phyloP scores from a whole-genome alignment of 2,113 vertebrate genomes.

The Tachysurus vachellii region DNA sequence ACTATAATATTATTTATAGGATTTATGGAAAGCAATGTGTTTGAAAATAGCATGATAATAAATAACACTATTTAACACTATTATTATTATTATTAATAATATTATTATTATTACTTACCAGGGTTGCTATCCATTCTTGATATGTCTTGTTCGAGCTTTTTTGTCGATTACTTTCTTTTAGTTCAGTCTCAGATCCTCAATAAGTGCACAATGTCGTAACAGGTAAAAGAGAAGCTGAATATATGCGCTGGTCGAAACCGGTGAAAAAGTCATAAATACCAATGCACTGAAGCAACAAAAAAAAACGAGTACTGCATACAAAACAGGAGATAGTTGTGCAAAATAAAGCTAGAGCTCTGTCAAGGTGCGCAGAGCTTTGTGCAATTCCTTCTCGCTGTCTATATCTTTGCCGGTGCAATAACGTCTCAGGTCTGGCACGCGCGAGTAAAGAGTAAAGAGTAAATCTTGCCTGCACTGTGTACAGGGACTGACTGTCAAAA shows the following conservation, averaged over 20 bases:
- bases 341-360: constrained; percentile 37
- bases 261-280: constrained; percentile 48
- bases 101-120: constrained; percentile 51
- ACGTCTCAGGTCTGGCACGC: constrained; percentile 51
- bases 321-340: constrained; percentile 38
- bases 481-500: constrained; percentile 54
- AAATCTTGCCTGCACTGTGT: constrained; percentile 53
- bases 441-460: constrained; percentile 61
- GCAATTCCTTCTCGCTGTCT: constrained; percentile 45
- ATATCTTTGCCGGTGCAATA: constrained; percentile 49
- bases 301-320: constrained; percentile 30
- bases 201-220: constrained; percentile 53
- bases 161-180: constrained; percentile 10
- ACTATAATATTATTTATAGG: background rate
- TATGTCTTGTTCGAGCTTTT: constrained; percentile 23
- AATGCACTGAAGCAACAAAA: constrained; percentile 49
- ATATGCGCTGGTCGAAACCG: constrained; percentile 36
- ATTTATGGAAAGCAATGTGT: background rate
- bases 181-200: constrained; percentile 33
- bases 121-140: constrained; percentile 74
- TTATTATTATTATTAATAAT: background rate
- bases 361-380: constrained; percentile 8
- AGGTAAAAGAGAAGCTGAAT: constrained; percentile 17
- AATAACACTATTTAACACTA: background rate
- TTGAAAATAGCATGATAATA: background rate